Conservation (phyloP, 2,797 vertebrate species). For the Brotula barbata region DNA sequence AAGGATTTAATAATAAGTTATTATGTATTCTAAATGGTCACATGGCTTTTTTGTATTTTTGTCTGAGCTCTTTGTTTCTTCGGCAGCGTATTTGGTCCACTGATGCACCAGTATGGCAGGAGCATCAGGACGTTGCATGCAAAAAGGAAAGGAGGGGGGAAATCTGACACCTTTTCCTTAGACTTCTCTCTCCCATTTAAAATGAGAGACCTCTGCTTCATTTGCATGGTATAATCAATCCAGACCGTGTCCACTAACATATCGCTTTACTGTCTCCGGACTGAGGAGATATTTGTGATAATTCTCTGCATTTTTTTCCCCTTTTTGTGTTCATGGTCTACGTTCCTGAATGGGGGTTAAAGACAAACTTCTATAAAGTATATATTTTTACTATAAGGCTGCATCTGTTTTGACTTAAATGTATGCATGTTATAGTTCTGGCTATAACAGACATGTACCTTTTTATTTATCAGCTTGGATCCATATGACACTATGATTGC, state of each 20-base stretch:
- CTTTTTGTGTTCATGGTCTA: slow-evolving; percentile 54
- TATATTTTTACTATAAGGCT: slow-evolving; percentile 87
- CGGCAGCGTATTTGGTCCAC: slow-evolving; percentile 59
- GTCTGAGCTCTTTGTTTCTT: slow-evolving; percentile 63
- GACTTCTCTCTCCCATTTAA: slow-evolving; percentile 58
- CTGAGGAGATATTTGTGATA: slow-evolving; percentile 74
- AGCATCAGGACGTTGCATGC: slow-evolving; percentile 74
- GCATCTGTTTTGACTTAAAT: slow-evolving; percentile 79
- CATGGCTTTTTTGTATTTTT: slow-evolving; percentile 37
- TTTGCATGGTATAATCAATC: slow-evolving; percentile 76
- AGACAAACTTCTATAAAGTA: slow-evolving; percentile 77
- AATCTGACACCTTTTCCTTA: slow-evolving; percentile 31
- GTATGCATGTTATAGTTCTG: slow-evolving; percentile 79
- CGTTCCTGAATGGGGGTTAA: slow-evolving; percentile 63
- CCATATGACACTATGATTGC: slow-evolving; percentile 60
- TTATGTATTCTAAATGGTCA: slow-evolving; percentile 55
- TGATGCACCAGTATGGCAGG: slow-evolving; percentile 72
- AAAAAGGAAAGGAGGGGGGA: slow-evolving; percentile 30
- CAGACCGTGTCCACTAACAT: slow-evolving; percentile 67
- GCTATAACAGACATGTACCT: slow-evolving; percentile 68
- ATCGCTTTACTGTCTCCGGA: slow-evolving; percentile 76
- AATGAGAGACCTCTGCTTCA: slow-evolving; percentile 64
- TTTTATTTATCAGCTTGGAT: slow-evolving; percentile 46
- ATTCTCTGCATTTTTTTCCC: slow-evolving; percentile 68
- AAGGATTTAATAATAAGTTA: slow-evolving; percentile 25